Evolutionary conservation across 2,888 invertebrate species (phyloP).

Genomic region (Mylabris sibirica): DNA sequence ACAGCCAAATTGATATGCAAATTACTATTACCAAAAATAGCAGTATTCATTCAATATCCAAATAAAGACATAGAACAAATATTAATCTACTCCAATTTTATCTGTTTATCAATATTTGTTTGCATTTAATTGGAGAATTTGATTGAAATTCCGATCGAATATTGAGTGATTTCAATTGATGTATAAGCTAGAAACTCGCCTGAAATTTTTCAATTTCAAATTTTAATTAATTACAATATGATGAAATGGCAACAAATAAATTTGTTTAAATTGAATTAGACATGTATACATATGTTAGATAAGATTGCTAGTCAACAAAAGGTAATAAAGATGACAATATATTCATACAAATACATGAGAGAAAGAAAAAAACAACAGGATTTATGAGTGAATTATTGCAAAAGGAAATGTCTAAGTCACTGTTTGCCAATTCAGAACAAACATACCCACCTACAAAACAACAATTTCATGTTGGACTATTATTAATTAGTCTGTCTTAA

Average conservation of each 20-base stretch:
- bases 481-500: neutral
- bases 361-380: neutral
- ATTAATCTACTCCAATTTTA: constrained; percentile 10
- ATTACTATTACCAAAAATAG: constrained; percentile 13
- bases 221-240: neutral
- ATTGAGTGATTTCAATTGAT: neutral
- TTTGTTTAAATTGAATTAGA: neutral
- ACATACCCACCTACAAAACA: neutral
- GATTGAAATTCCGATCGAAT: neutral
- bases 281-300: neutral
- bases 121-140: neutral
- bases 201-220: neutral
- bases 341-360: neutral
- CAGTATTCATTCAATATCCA: constrained; percentile 11
- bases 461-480: neutral
- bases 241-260: constrained; percentile 4
- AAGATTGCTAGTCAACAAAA: neutral
- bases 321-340: constrained; percentile 7
- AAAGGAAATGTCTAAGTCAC: neutral
- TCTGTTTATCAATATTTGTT: neutral
- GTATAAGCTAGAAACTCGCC: neutral
- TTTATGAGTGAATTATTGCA: constrained; percentile 4
- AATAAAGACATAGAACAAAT: constrained; percentile 3
- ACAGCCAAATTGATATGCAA: constrained; percentile 24
- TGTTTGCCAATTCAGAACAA: neutral